Evolutionary conservation across 2,113 vertebrate genomes (phyloP).

Genomic region (Equus quagga): DNA sequence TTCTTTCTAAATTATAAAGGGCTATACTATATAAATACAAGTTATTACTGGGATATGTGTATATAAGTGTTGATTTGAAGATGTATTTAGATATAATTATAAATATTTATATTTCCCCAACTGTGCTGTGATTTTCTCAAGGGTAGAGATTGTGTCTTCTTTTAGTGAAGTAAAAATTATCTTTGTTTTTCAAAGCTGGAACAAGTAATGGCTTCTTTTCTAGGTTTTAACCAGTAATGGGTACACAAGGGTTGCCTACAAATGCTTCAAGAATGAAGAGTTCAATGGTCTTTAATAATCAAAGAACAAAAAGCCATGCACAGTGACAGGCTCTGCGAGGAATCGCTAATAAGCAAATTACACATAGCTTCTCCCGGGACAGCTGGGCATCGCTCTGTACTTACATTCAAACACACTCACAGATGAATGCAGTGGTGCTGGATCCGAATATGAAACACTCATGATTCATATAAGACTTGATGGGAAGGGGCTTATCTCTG

Average conservation of each 20-base stretch:
- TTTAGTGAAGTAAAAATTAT: conserved; percentile 55
- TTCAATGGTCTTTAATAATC: conserved; percentile 4
- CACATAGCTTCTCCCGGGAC: background rate
- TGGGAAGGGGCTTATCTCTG: background rate
- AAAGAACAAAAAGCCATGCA: background rate
- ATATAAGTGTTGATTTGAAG: conserved; percentile 55
- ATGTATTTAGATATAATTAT: conserved; percentile 65
- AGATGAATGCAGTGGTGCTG: background rate
- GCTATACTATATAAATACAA: conserved; percentile 32
- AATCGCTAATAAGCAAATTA: background rate
- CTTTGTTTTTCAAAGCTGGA: conserved; percentile 61
- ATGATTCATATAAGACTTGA: background rate
- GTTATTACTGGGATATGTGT: conserved; percentile 3
- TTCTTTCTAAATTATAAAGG: conserved; percentile 44
- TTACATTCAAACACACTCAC: background rate
- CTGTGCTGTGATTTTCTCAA: conserved; percentile 62
- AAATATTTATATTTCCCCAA: conserved; percentile 67
- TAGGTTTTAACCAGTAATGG: conserved; percentile 7
- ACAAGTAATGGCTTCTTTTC: conserved; percentile 46
- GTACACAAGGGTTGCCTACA: background rate
- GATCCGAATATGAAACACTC: background rate
- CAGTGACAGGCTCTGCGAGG: background rate
- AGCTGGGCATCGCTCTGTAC: background rate
- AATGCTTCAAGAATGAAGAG: background rate
- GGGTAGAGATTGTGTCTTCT: conserved; percentile 34